Percentiles rank a stretch among this genome's conserved stretches.
Conservation (phyloP, 2,888 invertebrate genomes). For the Vandiemenella viatica region DNA sequence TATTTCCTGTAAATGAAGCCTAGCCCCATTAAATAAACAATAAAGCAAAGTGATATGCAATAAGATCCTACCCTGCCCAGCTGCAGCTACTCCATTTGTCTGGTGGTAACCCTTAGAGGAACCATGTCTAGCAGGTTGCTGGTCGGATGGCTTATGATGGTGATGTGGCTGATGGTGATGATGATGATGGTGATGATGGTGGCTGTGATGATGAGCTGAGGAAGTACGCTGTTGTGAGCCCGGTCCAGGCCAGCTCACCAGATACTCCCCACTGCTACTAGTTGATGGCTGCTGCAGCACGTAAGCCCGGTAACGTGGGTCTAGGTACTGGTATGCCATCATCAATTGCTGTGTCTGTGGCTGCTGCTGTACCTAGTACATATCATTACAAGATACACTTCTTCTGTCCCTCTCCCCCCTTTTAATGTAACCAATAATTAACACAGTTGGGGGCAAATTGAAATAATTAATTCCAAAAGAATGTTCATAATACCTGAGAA, state of each 20-base stretch:
- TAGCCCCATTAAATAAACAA: too few relatives aligned
- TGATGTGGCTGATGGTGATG: neutral
- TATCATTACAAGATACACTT: neutral
- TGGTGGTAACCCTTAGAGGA: constrained; percentile 27
- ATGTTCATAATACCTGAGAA: neutral
- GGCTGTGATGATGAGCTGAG: neutral
- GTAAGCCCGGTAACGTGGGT: constrained; percentile 53
- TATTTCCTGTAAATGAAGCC: too few relatives aligned
- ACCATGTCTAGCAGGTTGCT: constrained; percentile 19
- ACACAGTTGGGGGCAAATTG: neutral
- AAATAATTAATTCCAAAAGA: neutral
- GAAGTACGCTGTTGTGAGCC: constrained; percentile 25
- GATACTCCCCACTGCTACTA: constrained; percentile 51
- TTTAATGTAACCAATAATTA: neutral
- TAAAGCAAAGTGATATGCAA: too few relatives aligned
- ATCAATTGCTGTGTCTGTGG: constrained; percentile 33
- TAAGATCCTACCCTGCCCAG: constrained; percentile 12
- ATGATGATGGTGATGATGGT: neutral
- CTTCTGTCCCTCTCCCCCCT: neutral
- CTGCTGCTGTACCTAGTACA: constrained; percentile 27
- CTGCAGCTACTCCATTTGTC: constrained; percentile 25
- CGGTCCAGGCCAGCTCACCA: constrained; percentile 54
- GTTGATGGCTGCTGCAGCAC: constrained; percentile 48
- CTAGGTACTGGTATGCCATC: constrained; percentile 53
- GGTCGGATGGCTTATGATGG: constrained; percentile 27